phyloP scores from a whole-genome alignment of 2,888 invertebrate genomes.

The Tenthredo distinguenda region DNA sequence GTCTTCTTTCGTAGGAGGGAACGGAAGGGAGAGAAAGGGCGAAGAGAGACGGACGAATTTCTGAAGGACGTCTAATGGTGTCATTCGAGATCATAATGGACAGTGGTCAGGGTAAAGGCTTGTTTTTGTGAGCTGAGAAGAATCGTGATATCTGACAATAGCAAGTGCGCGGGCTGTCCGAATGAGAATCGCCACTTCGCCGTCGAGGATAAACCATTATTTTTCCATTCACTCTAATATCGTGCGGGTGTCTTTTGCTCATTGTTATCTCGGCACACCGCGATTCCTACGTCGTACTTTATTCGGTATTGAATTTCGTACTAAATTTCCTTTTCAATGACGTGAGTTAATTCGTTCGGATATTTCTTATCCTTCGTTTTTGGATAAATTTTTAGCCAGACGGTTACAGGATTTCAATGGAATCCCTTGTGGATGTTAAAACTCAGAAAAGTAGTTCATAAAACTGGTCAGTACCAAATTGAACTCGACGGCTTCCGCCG shows the following conservation, averaged over 20 bases:
- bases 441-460: not conserved
- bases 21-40: conserved; percentile 40
- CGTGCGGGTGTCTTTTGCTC: conserved; percentile 32
- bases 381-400: not conserved
- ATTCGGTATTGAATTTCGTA: conserved; percentile 42
- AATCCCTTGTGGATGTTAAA: not conserved
- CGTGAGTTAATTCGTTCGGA: not conserved
- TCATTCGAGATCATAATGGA: conserved; percentile 71
- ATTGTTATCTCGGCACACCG: conserved; percentile 14
- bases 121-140: conserved; percentile 59
- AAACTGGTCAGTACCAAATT: not conserved
- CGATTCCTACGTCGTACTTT: not conserved
- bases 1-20: not conserved
- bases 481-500: conserved; percentile 8
- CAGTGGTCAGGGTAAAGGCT: conserved; percentile 61
- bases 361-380: not conserved
- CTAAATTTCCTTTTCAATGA: not conserved
- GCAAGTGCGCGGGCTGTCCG: conserved; percentile 22
- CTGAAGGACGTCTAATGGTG: conserved; percentile 66
- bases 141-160: conserved; percentile 49
- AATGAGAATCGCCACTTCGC: conserved; percentile 48
- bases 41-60: conserved; percentile 28
- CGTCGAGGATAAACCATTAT: conserved; percentile 47
- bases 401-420: not conserved
- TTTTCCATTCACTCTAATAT: conserved; percentile 47